These are phyloP conservation scores for Pseudotriccus pelzelni DNA, from an alignment of 2,797 vertebrate species.

Conservation along the genomic window DNA sequence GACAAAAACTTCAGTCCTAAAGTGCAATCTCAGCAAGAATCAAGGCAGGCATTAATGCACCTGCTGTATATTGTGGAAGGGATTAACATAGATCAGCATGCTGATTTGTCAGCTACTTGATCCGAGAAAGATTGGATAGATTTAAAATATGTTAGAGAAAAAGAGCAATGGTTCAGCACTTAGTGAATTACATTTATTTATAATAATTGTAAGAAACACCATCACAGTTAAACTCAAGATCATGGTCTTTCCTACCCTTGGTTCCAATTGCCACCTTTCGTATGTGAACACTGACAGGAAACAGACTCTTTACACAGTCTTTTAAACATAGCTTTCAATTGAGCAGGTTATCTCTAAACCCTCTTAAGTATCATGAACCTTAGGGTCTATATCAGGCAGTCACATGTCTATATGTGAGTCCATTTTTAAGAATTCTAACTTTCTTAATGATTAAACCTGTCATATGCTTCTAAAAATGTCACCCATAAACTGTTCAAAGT, in stretches of 20 bases:
- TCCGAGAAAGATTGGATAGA: not conserved
- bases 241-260: not conserved
- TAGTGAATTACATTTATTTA: not conserved
- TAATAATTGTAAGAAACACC: not conserved
- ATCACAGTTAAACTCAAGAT: not conserved
- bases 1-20: not conserved
- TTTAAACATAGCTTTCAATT: not conserved
- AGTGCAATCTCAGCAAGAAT: not conserved
- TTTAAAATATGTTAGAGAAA: not conserved
- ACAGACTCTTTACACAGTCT: not conserved
- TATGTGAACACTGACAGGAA: not conserved
- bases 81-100: not conserved
- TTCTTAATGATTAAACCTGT: not conserved
- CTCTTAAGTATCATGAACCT: not conserved
- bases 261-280: not conserved
- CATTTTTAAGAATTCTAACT: not conserved
- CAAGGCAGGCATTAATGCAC: not conserved
- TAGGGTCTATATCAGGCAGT: not conserved
- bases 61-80: not conserved
- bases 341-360: not conserved
- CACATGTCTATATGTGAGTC: not conserved
- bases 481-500: not conserved
- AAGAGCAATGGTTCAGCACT: not conserved
- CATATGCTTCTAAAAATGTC: not conserved
- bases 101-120: not conserved